phyloP scores from a whole-genome alignment of 2,797 vertebrate genomes.

The Ctenopoma multispine region DNA sequence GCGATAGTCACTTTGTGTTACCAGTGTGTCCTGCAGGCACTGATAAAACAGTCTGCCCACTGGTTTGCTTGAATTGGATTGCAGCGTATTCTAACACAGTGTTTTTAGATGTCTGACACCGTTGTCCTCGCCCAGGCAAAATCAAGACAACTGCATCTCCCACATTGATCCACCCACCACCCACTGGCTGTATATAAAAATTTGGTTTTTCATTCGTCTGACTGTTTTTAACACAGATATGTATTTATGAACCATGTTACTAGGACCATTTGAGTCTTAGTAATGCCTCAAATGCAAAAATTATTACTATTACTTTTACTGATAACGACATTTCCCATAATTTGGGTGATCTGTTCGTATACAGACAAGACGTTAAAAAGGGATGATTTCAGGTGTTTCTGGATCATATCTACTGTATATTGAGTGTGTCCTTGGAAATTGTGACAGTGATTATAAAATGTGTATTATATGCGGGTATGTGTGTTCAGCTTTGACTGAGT shows the following conservation, averaged over 20 bases:
- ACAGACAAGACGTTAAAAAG: background rate
- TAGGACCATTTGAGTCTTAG: no score
- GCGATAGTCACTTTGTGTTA: conserved; percentile 21
- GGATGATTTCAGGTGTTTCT: background rate
- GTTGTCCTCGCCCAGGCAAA: background rate
- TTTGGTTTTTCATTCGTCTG: background rate
- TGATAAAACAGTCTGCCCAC: background rate
- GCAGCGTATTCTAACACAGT: background rate
- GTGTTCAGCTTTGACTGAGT: background rate
- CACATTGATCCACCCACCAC: no score
- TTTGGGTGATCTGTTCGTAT: background rate
- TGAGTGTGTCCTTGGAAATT: no score
- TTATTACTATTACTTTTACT: background rate
- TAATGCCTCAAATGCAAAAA: no score
- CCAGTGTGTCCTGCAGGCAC: background rate
- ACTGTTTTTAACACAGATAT: background rate
- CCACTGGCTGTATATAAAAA: background rate
- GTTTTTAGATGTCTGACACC: background rate
- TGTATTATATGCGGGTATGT: background rate
- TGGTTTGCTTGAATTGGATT: background rate
- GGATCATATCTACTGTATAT: background rate
- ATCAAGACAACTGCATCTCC: background rate
- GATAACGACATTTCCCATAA: background rate
- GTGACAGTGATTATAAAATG: no score
- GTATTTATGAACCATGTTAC: background rate